Conservation (phyloP, 2,888 invertebrate species). For the Lithophane semibrunnea region DNA sequence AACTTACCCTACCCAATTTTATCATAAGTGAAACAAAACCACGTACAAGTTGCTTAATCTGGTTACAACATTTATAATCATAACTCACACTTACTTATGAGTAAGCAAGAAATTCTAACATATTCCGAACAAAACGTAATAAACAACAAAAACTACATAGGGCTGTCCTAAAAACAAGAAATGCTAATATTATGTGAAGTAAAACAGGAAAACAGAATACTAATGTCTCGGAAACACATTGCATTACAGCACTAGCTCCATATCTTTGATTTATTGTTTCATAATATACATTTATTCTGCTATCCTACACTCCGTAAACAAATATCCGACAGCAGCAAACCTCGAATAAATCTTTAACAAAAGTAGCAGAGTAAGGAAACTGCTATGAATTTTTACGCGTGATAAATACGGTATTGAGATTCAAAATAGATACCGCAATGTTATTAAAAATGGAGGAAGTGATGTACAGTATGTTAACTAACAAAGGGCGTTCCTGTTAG, state of each 20-base stretch:
- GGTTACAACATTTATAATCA: constrained; percentile 8
- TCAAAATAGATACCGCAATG: not conserved
- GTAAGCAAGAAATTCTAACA: constrained; percentile 30
- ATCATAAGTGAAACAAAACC: constrained; percentile 3
- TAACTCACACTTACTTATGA: constrained; percentile 26
- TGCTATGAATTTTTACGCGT: constrained; percentile 64
- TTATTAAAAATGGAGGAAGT: constrained; percentile 8
- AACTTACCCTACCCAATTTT: not conserved
- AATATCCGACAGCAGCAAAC: constrained; percentile 70
- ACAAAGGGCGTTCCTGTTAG: too few species aligned
- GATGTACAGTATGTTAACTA: too few species aligned
- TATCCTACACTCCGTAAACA: constrained; percentile 71
- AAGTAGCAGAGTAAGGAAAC: constrained; percentile 65
- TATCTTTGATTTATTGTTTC: constrained; percentile 68
- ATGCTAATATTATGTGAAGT: constrained; percentile 59
- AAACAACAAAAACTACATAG: constrained; percentile 50
- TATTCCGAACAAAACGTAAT: constrained; percentile 22
- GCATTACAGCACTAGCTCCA: constrained; percentile 61
- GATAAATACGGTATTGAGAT: constrained; percentile 59
- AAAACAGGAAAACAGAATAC: constrained; percentile 64
- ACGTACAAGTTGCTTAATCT: not conserved
- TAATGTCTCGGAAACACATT: constrained; percentile 65
- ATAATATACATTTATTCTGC: constrained; percentile 67
- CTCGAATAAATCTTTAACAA: constrained; percentile 73
- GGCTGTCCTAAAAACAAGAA: constrained; percentile 61